phyloP scores from a whole-genome alignment of 2,113 vertebrate genomes.

The Hemichromis elongatus region DNA sequence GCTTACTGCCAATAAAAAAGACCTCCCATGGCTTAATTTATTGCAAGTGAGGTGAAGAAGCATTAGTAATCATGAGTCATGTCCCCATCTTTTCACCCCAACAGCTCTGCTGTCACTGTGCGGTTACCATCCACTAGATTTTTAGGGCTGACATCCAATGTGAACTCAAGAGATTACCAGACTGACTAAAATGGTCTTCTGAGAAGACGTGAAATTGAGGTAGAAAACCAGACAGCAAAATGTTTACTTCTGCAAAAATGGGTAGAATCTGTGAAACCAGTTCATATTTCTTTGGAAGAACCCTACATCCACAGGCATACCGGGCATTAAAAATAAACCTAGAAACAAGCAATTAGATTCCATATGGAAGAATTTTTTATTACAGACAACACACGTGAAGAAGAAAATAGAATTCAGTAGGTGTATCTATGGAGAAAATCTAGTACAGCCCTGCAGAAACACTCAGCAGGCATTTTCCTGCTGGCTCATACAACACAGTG shows the following conservation, averaged over 20 bases:
- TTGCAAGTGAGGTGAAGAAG: conserved; percentile 24
- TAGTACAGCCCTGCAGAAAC: conserved; percentile 24
- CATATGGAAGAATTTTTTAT: neutral
- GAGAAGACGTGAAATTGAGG: neutral
- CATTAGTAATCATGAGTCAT: conserved; percentile 38
- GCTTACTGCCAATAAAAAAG: conserved; percentile 4
- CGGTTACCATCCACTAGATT: neutral
- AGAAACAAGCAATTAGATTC: neutral
- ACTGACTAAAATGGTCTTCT: neutral
- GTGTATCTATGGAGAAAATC: conserved; percentile 24
- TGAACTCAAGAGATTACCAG: neutral
- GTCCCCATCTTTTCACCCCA: neutral
- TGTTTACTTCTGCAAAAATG: neutral
- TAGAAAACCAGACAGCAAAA: neutral
- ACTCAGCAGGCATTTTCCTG: conserved; percentile 49
- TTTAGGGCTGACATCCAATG: neutral
- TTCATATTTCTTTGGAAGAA: neutral
- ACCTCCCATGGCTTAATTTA: conserved; percentile 23
- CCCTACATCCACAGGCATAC: neutral
- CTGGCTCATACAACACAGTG: conserved; percentile 23
- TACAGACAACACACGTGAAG: neutral
- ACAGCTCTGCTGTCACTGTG: neutral
- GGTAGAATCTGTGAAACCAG: neutral
- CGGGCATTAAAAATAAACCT: neutral
- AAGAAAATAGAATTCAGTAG: neutral